phyloP scores from a whole-genome alignment of 1,140 invertebrate genomes.

The Heliconius himera region DNA sequence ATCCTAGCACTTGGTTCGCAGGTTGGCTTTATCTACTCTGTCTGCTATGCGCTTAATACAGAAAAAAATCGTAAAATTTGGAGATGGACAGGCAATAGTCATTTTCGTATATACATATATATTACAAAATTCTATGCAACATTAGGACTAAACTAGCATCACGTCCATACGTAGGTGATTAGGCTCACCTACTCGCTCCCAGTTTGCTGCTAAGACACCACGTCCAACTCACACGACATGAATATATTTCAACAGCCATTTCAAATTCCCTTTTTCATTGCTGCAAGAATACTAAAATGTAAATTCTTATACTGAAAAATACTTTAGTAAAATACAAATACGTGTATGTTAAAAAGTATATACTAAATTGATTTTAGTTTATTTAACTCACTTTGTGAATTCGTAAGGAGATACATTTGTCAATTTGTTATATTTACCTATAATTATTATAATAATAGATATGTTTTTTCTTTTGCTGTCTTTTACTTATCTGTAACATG shows the following conservation, averaged over 20 bases:
- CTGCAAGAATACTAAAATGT: not conserved
- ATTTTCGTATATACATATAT: too few relatives aligned
- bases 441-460: too few relatives aligned
- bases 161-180: constrained; percentile 13
- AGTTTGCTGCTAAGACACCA: constrained; percentile 21
- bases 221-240: constrained; percentile 19
- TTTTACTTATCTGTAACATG: too few relatives aligned
- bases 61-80: too few relatives aligned
- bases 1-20: too few relatives aligned
- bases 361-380: not conserved
- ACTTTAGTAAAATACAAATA: not conserved
- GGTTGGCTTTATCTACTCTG: too few relatives aligned
- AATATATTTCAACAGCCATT: constrained; percentile 17
- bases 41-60: too few relatives aligned
- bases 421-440: too few relatives aligned
- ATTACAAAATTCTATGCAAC: not conserved
- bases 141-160: not conserved
- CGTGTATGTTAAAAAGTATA: not conserved
- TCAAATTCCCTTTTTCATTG: constrained; percentile 8
- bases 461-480: too few relatives aligned
- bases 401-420: not conserved
- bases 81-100: too few relatives aligned
- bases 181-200: not conserved
- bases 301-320: not conserved
- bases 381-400: not conserved